phyloP scores from a whole-genome alignment of 2,888 invertebrate genomes.

The Hymenopus coronatus region DNA sequence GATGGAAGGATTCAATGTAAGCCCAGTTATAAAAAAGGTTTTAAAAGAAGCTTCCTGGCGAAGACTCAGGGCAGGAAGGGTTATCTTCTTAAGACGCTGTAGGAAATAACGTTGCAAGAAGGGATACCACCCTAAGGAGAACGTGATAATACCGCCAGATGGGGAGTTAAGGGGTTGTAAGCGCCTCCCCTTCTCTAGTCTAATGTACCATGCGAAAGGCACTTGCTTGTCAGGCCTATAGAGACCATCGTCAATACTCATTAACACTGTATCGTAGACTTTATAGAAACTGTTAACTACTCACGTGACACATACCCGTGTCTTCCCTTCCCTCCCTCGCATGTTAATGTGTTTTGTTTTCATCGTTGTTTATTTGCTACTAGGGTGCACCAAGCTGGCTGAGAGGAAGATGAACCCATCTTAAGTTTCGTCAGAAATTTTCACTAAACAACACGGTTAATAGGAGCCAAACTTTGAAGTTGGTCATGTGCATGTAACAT shows the following conservation, averaged over 20 bases:
- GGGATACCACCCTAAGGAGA: slow-evolving; percentile 4
- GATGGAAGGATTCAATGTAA: background rate
- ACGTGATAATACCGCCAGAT: slow-evolving; percentile 22
- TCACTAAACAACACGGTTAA: background rate
- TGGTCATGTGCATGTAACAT: too few species aligned
- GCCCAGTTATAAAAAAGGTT: slow-evolving; percentile 25
- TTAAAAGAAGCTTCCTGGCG: slow-evolving; percentile 20
- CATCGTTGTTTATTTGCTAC: background rate
- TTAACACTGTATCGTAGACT: slow-evolving; percentile 15
- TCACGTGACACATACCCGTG: background rate
- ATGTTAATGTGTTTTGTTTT: slow-evolving; percentile 7
- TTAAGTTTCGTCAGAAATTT: background rate
- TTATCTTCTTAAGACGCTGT: slow-evolving; percentile 14
- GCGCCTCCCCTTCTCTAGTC: background rate
- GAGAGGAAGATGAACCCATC: background rate
- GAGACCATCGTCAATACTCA: slow-evolving; percentile 12
- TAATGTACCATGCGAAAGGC: background rate
- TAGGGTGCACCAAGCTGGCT: background rate
- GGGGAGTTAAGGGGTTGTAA: slow-evolving; percentile 19
- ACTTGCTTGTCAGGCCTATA: slow-evolving; percentile 11
- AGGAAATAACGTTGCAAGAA: slow-evolving; percentile 7
- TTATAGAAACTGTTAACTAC: slow-evolving; percentile 14
- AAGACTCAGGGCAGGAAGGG: background rate
- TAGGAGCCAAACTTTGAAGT: too few species aligned
- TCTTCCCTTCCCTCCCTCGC: background rate